A percentile compares a stretch with the other conserved stretches of the same genome.
phyloP scores from a whole-genome alignment of 2,113 vertebrate species.

The Telmatochromis brachygnathus region DNA sequence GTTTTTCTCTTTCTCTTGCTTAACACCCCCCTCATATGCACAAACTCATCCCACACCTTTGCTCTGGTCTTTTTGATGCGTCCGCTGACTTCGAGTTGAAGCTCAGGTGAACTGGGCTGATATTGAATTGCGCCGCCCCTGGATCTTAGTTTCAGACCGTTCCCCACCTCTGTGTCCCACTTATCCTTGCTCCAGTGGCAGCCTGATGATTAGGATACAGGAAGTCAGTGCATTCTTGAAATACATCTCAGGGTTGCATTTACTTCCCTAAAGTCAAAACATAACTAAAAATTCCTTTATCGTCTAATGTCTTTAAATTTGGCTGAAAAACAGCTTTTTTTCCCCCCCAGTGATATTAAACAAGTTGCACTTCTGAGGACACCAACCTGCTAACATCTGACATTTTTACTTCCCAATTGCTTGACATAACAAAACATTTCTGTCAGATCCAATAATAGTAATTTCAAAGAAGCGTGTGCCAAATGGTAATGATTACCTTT shows the following conservation, averaged over 20 bases:
- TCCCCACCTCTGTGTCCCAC: neutral
- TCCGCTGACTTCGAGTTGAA: neutral
- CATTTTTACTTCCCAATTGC: neutral
- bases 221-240: neutral
- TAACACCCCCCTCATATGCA: slow-evolving; percentile 45
- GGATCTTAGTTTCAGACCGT: neutral
- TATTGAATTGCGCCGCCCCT: neutral
- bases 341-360: rapidly evolving
- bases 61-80: slow-evolving; percentile 4
- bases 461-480: neutral
- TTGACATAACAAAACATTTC: neutral
- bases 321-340: neutral
- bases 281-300: neutral
- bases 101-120: neutral
- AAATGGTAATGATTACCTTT: neutral
- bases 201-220: neutral
- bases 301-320: neutral
- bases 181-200: neutral
- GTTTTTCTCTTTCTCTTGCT: slow-evolving; percentile 63
- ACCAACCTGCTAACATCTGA: neutral
- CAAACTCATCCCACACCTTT: neutral
- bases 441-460: neutral
- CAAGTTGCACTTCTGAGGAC: neutral
- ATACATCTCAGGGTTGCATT: neutral
- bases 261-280: neutral